Evolutionary conservation across 2,113 vertebrate genomes (phyloP), one percentile per base, ranked within the genome.

Genomic region (Alectura lathami): DNA sequence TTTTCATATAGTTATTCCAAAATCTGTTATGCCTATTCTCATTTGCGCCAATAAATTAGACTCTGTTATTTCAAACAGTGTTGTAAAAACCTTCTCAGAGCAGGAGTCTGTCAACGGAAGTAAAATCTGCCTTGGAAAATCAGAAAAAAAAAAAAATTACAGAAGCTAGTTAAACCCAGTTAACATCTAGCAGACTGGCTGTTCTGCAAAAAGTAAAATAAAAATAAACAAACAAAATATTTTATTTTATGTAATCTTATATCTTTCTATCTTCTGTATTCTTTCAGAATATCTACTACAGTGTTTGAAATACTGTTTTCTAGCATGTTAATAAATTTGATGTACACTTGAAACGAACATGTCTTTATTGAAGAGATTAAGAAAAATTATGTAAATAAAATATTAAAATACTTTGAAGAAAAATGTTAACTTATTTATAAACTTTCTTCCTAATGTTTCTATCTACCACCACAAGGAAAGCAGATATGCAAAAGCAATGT

Each of bases 61-160:
- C 7, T 84, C 64, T 77, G 15, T 50, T 89, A 67, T 67, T 93
- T 92, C 50, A 90, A 92, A 88, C 27, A 76, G 6, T 24, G 4
- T 32, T 84, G 82, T 72, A 77, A 70, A 32, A 91, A 27, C 13
- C 17, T 94, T 92, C 54, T 34, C 69, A 91, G 73, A 86, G 15
- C 47, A 94, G 68, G 86, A 77, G 72, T 62, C 59, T 86, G 60
- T 91, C 76, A 92, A 67, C 32, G 68, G 67, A 66, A 92, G 32
- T 32, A 92, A 92, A 86, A 81, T 63, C 38, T 89, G 56, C 22
- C 50, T 16, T 62, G 30, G 16, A 74, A 89, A 85, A 43, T 68
- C 26, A 63, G 12, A 74, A 74, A 3, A 2, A 7, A 50, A 32
- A 18, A n/a, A 16, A 26, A 0, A 36, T 9, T 13, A 67, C 13